Evolutionary conservation across 1,140 invertebrate genomes (phyloP).

Genomic region (Macrotrachela quadricornifera): DNA sequence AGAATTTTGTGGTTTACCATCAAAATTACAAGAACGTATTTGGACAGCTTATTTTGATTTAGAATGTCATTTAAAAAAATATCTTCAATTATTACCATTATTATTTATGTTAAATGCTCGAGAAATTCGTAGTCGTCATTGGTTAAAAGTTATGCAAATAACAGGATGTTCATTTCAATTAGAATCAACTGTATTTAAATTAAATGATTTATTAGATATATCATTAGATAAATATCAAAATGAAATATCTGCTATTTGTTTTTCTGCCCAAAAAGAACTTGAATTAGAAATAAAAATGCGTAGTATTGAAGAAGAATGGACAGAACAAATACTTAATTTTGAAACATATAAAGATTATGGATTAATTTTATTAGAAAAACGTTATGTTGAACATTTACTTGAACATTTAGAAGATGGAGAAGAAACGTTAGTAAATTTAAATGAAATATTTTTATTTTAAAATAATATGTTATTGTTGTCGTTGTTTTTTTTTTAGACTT

Average conservation of each 20-base stretch:
- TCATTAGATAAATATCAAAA: slow-evolving; percentile 24
- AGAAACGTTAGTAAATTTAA: slow-evolving; percentile 24
- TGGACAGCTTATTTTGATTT: slow-evolving; percentile 5
- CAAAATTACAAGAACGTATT: slow-evolving; percentile 4
- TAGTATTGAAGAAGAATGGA: slow-evolving; percentile 30
- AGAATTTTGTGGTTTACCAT: slow-evolving; percentile 2
- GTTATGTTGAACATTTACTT: slow-evolving; percentile 22
- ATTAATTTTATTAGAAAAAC: slow-evolving; percentile 24
- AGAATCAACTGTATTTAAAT: slow-evolving; percentile 27
- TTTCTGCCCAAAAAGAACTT: slow-evolving; percentile 23
- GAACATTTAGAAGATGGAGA: slow-evolving; percentile 31
- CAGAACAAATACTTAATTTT: slow-evolving; percentile 30
- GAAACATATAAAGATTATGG: slow-evolving; percentile 27
- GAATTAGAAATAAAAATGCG: slow-evolving; percentile 29
- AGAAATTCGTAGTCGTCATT: slow-evolving; percentile 31
- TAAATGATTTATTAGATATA: slow-evolving; percentile 27
- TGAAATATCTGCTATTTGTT: slow-evolving; percentile 27
- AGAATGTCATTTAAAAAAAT: slow-evolving; percentile 1
- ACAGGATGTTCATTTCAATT: slow-evolving; percentile 27
- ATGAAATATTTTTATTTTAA: slow-evolving; percentile 11
- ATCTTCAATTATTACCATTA: slow-evolving; percentile 1
- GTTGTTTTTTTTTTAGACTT: not conserved
- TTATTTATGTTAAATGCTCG: not conserved
- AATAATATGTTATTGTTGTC: slow-evolving; percentile 7
- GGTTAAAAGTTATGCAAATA: slow-evolving; percentile 30